Percentiles rank a stretch among this genome's conserved stretches.
Conservation (phyloP, 1,140 invertebrate species). For the Nylanderia fulva region DNA sequence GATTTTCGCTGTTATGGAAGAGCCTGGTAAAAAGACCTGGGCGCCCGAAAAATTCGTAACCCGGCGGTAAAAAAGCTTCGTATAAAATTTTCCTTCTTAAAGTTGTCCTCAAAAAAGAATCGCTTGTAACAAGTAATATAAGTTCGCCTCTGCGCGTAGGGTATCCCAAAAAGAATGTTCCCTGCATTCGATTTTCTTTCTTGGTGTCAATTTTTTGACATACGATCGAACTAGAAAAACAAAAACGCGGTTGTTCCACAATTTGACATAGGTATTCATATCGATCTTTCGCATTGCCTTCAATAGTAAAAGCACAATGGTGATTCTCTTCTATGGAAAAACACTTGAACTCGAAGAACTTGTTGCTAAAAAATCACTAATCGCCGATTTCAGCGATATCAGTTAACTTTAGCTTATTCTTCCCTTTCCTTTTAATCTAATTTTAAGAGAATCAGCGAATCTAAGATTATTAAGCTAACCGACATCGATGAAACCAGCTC, state of each 20-base stretch:
- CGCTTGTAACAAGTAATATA: conserved; percentile 22
- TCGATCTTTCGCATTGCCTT: conserved; percentile 7
- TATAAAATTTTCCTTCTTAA: conserved; percentile 71
- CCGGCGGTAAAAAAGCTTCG: conserved; percentile 67
- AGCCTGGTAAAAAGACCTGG: conserved; percentile 60
- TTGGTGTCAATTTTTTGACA: conserved; percentile 18
- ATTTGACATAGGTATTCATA: conserved; percentile 39
- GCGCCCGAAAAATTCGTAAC: conserved; percentile 61
- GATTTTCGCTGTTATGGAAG: conserved; percentile 55
- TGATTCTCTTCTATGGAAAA: not conserved
- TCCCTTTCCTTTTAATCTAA: not conserved
- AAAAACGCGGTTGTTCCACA: conserved; percentile 4
- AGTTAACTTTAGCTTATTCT: not conserved
- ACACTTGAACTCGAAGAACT: no score
- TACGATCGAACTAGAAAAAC: conserved; percentile 9
- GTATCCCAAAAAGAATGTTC: not conserved
- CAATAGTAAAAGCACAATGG: not conserved
- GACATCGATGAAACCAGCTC: conserved; percentile 13
- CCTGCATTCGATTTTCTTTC: not conserved
- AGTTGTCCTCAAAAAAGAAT: conserved; percentile 56
- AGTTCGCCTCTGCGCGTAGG: not conserved
- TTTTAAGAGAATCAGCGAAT: not conserved
- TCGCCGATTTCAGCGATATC: not conserved
- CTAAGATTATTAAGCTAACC: conserved; percentile 18
- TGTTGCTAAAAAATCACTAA: not conserved